These are phyloP conservation scores for Camelus dromedarius DNA, from an alignment of 2,113 vertebrate species.

Conservation along the genomic window DNA sequence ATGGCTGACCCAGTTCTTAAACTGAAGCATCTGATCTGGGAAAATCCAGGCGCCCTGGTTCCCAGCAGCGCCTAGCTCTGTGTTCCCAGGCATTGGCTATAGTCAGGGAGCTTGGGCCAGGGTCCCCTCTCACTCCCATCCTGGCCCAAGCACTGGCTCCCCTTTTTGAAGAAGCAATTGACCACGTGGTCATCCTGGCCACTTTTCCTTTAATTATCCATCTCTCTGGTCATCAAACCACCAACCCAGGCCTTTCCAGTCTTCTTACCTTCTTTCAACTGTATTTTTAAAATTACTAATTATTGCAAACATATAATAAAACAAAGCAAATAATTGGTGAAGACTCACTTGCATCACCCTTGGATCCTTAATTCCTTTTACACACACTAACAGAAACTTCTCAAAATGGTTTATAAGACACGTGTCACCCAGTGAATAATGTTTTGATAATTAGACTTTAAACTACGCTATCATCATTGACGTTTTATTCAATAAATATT, in stretches of 20 bases:
- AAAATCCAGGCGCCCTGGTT: neutral
- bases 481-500: constrained; percentile 16
- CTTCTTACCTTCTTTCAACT: neutral
- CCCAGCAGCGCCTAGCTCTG: neutral
- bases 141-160: neutral
- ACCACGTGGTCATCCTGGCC: neutral
- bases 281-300: neutral
- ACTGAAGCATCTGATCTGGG: neutral
- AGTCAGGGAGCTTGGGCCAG: neutral
- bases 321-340: neutral
- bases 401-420: neutral
- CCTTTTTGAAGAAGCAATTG: neutral
- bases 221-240: neutral
- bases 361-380: neutral
- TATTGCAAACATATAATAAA: neutral
- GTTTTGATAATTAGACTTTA: neutral
- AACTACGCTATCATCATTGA: neutral
- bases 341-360: neutral
- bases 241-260: neutral
- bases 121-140: neutral
- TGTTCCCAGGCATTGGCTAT: neutral
- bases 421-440: neutral
- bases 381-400: neutral
- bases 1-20: neutral
- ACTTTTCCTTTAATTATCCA: neutral